A percentile compares a stretch with the other conserved stretches of the same genome.
These are phyloP conservation scores for Crossoptilon crossoptilon DNA, from an alignment of 2,797 vertebrate species.

Conservation along the genomic window DNA sequence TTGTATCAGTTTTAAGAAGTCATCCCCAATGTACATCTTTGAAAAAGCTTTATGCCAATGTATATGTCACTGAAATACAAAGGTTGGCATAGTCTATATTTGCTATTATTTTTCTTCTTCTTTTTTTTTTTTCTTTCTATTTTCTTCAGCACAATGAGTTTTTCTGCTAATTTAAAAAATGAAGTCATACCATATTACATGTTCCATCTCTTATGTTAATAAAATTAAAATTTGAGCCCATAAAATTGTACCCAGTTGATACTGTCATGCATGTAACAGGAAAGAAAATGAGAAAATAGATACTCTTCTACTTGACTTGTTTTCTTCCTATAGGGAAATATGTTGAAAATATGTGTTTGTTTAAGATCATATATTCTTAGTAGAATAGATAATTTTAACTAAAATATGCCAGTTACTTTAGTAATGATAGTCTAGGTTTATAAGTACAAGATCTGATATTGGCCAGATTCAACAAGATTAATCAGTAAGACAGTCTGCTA, in stretches of 20 bases:
- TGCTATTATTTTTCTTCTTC: not conserved
- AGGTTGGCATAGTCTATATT: not conserved
- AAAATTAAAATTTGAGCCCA: not conserved
- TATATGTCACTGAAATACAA: not conserved
- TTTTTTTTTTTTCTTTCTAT: not conserved
- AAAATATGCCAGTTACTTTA: not conserved
- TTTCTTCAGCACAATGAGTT: not conserved
- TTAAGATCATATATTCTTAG: not conserved
- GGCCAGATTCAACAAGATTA: not conserved
- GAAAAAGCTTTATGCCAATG: not conserved
- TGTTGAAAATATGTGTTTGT: not conserved
- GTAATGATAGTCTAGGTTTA: not conserved
- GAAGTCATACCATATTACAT: not conserved
- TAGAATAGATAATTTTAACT: not conserved
- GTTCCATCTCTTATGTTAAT: not conserved
- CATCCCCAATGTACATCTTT: not conserved
- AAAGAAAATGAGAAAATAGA: not conserved
- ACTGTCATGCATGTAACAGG: not conserved
- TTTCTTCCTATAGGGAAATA: not conserved
- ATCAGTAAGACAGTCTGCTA: not conserved
- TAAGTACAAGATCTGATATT: not conserved
- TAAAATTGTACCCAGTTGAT: not conserved
- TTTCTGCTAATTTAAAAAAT: not conserved
- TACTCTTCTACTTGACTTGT: not conserved
- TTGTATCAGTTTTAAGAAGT: not conserved